Conservation (phyloP, 2,888 invertebrate species). For the Falcaria lacertinaria region DNA sequence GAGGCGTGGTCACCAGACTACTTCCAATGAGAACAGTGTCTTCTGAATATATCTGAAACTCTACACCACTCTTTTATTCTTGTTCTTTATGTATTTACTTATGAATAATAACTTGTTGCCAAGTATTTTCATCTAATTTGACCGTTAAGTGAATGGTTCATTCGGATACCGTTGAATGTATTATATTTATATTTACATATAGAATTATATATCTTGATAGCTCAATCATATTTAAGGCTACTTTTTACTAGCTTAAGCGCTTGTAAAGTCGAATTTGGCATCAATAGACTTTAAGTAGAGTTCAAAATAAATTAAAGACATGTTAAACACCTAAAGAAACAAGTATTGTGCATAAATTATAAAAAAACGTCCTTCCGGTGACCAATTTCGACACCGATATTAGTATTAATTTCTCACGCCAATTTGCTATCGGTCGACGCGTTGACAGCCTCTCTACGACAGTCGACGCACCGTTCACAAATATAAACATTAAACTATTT, state of each 20-base stretch:
- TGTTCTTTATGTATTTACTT: not conserved
- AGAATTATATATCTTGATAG: no score
- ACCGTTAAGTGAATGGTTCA: not conserved
- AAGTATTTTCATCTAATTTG: not conserved
- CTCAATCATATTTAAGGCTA: no score
- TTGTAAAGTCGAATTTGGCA: not conserved
- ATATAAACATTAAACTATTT: slow-evolving; percentile 75
- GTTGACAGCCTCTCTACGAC: slow-evolving; percentile 36
- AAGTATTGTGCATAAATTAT: slow-evolving; percentile 16
- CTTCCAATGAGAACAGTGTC: slow-evolving; percentile 52
- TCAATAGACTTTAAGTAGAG: not conserved
- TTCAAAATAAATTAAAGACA: not conserved
- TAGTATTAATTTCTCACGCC: slow-evolving; percentile 60
- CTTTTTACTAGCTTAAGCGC: no score
- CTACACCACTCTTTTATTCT: slow-evolving; percentile 53
- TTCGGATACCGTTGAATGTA: not conserved
- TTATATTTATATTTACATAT: not conserved
- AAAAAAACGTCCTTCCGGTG: slow-evolving; percentile 28
- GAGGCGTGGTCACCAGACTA: slow-evolving; percentile 67
- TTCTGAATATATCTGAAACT: slow-evolving; percentile 35
- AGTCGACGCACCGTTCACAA: slow-evolving; percentile 31
- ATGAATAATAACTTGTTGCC: not conserved
- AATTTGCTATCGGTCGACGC: slow-evolving; percentile 53
- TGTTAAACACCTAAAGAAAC: not conserved
- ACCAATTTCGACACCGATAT: slow-evolving; percentile 33